Evolutionary conservation across 2,797 vertebrate genomes (phyloP), one percentile per base, ranked within the genome.

Genomic region (Spea hammondii): DNA sequence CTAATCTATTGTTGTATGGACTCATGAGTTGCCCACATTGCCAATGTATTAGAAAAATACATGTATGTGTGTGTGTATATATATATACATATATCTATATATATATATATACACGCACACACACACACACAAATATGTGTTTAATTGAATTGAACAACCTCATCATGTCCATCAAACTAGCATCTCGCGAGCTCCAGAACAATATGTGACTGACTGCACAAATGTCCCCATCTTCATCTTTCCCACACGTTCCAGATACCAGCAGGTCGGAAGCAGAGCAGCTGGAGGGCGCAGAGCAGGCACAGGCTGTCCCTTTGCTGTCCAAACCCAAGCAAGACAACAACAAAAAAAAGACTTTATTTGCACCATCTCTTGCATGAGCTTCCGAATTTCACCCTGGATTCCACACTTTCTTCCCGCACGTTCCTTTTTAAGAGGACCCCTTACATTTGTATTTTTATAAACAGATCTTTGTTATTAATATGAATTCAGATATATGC

Each of bases 381-480:
- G 94, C 93, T 94, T 92, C 94, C 90, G 92, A 92, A 69, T 70
- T 32, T 69, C 80, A 77, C 91, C 91, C 86, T 83, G 89, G 94
- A 94, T 83, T 83, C 87, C 85, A 93, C 74, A 85, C 86, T 91
- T 91, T 91, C 14, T 17, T 92, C 92, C 88, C 89, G 94, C 94
- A 95, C 92, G 93, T 91, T 96, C 95, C 93, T 95, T 96, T 95
- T 94, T 96, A 95, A 93, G 89, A 89, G 93, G 87, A 86, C 85
- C 86, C 86, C 86, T 96, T 94, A 97, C 95, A 96, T 98, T 98
- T 98, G 96, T 98, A 98, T 98, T 99, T 98, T 98, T 99, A 97
- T 98, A 99, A 97, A 94, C 94, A 92, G 96, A 94, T 98, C 94
- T 97, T 98, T 98, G 96, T 97, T 97, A 97, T 96, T 95, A 94